A percentile compares a stretch with the other conserved stretches of the same genome.
Evolutionary conservation across 1,140 invertebrate species (phyloP).

Genomic region (Drosophila guanche): DNA sequence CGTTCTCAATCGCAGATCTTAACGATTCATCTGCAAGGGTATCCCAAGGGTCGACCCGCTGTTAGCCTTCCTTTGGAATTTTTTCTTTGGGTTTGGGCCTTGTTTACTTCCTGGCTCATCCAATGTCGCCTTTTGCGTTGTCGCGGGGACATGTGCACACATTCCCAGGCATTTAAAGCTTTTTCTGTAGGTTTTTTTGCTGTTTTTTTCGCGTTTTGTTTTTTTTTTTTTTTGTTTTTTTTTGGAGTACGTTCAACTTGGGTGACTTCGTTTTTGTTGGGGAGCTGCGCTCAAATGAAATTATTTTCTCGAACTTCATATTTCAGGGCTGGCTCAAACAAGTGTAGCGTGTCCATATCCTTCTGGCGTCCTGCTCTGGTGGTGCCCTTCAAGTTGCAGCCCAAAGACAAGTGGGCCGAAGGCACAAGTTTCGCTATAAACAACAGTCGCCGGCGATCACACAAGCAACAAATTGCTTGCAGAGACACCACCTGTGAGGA

Average conservation of each 20-base stretch:
- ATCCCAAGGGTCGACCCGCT: background rate
- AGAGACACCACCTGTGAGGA: no score
- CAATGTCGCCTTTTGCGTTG: constrained; percentile 19
- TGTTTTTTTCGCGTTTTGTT: constrained; percentile 16
- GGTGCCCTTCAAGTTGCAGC: constrained; percentile 43
- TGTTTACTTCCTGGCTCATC: constrained; percentile 80
- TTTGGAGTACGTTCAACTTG: constrained; percentile 78
- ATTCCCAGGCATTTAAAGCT: constrained; percentile 70
- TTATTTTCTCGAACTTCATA: constrained; percentile 80
- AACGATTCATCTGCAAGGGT: no score
- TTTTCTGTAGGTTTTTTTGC: constrained; percentile 20
- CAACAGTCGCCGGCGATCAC: no score
- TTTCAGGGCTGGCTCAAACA: constrained; percentile 60
- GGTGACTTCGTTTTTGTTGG: constrained; percentile 59
- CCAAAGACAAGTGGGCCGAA: constrained; percentile 35
- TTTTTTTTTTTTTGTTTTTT: constrained; percentile 17
- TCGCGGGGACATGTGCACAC: constrained; percentile 55
- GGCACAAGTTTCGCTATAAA: no score
- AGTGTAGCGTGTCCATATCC: constrained; percentile 65
- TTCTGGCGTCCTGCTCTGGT: constrained; percentile 11
- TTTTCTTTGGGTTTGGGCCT: constrained; percentile 41
- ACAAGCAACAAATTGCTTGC: no score
- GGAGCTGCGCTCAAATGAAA: constrained; percentile 72
- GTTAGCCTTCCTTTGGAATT: background rate
- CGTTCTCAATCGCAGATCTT: no score